Conservation (phyloP, 35 echinoderm and acorn worm genomes). For the Chiridota heheva region DNA sequence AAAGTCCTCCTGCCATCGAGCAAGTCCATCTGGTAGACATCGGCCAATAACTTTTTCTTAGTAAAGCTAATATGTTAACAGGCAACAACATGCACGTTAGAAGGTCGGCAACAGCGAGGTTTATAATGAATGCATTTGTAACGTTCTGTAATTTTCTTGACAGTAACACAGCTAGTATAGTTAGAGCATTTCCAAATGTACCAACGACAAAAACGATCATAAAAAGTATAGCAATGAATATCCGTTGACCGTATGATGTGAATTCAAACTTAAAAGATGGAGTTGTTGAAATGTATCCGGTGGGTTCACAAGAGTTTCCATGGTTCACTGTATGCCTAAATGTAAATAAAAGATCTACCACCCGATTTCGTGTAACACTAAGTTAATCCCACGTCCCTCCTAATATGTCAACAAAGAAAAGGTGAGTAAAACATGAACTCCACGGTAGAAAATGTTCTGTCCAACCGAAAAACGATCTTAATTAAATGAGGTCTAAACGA, state of each 20-base stretch:
- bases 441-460: no score
- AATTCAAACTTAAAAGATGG: no score
- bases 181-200: constrained; percentile 53
- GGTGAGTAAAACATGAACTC: no score
- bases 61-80: constrained; percentile 24
- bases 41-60: background rate
- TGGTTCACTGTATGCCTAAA: no score
- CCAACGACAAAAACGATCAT: constrained; percentile 41
- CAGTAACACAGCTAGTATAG: constrained; percentile 47
- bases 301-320: no score
- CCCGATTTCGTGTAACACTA: no score
- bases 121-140: constrained; percentile 69
- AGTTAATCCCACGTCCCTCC: no score
- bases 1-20: constrained; percentile 45
- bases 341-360: no score
- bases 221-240: constrained; percentile 15
- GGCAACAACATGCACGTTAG: constrained; percentile 48
- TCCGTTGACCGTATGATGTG: background rate
- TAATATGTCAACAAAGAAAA: no score
- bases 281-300: no score
- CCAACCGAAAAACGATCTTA: no score
- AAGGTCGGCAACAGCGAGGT: constrained; percentile 56
- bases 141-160: constrained; percentile 46
- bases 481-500: no score
- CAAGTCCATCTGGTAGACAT: constrained; percentile 30